Percentiles rank a stretch among this genome's conserved stretches.
These are phyloP conservation scores for Drosophila obscura DNA, from an alignment of 1,140 invertebrate species.

Conservation along the genomic window DNA sequence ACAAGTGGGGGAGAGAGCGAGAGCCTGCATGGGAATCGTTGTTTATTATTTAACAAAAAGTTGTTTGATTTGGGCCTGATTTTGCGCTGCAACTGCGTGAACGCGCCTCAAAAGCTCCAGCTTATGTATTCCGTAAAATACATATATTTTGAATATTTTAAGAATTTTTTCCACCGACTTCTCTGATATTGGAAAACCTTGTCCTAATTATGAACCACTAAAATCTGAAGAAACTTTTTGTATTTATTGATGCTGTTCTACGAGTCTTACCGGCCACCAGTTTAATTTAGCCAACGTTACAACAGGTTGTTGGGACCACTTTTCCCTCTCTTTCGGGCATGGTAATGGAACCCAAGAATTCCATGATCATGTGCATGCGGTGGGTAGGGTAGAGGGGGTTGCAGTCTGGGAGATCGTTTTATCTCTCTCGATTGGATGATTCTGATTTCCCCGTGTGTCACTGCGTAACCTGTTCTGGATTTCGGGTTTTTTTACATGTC, in stretches of 20 bases:
- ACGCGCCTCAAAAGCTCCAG: slow-evolving; percentile 10
- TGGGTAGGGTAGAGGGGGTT: no score
- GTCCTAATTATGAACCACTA: slow-evolving; percentile 10
- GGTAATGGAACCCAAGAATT: no score
- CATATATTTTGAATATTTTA: neutral
- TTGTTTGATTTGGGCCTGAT: slow-evolving; percentile 16
- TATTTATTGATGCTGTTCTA: no score
- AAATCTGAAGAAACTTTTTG: no score
- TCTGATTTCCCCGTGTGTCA: slow-evolving; percentile 41
- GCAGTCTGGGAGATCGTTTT: no score
- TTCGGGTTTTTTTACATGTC: slow-evolving; percentile 32
- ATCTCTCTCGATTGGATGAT: neutral
- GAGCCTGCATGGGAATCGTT: slow-evolving; percentile 19
- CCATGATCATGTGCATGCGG: no score
- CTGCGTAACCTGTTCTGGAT: slow-evolving; percentile 31
- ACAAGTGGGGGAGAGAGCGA: neutral
- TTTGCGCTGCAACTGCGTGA: slow-evolving; percentile 15
- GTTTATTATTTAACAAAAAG: slow-evolving; percentile 33
- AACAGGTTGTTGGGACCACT: no score
- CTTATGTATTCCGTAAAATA: slow-evolving; percentile 3
- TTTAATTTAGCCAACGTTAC: no score
- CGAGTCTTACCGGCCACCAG: no score
- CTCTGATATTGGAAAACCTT: slow-evolving; percentile 24
- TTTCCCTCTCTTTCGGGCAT: no score
- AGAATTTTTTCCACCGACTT: slow-evolving; percentile 6